Evolutionary conservation across 2,888 invertebrate species (phyloP).

Genomic region (Volucella bombylans): DNA sequence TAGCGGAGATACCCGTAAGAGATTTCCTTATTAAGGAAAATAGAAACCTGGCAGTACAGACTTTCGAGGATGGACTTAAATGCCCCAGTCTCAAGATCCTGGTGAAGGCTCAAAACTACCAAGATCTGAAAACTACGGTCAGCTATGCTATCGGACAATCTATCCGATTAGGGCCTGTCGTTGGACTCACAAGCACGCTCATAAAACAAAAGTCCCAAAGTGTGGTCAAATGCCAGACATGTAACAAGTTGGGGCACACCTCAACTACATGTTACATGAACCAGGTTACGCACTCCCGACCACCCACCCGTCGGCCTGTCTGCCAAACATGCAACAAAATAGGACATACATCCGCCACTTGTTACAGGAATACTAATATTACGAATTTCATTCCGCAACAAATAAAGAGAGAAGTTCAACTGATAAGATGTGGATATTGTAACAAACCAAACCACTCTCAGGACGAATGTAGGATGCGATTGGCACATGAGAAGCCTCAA

Average conservation of each 20-base stretch:
- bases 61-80: conserved; percentile 12
- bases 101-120: neutral
- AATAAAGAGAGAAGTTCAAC: conserved; percentile 2
- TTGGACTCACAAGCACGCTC: neutral
- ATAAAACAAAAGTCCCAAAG: neutral
- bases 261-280: neutral
- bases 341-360: no score
- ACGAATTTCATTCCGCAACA: conserved; percentile 2
- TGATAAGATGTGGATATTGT: neutral
- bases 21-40: neutral
- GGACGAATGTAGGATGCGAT: neutral
- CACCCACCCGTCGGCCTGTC: neutral
- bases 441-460: neutral
- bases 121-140: conserved; percentile 3
- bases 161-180: neutral
- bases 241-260: neutral
- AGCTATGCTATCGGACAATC: conserved; percentile 5
- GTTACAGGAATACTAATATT: no score
- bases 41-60: neutral
- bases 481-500: neutral
- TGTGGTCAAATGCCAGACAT: neutral
- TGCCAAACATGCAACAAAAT: neutral
- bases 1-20: neutral
- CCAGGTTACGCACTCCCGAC: neutral
- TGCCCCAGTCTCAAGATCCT: conserved; percentile 13